Evolutionary conservation across 2,797 vertebrate species (phyloP).

Genomic region (Choloepus didactylus): DNA sequence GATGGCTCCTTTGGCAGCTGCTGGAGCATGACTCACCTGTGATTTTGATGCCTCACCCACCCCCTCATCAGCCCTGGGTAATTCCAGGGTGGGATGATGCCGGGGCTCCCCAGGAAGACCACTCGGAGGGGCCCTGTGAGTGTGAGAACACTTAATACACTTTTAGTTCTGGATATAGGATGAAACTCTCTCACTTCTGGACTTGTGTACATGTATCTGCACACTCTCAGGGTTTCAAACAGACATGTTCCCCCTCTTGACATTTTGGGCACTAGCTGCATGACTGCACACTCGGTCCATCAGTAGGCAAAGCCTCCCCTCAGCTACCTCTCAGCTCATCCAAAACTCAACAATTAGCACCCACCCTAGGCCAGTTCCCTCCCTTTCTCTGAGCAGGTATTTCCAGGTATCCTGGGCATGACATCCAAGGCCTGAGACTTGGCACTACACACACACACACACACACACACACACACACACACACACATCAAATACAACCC

Average conservation of each 20-base stretch:
- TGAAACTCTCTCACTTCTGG: background rate
- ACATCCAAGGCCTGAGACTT: slow-evolving; percentile 83
- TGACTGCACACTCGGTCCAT: background rate
- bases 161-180: background rate
- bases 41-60: background rate
- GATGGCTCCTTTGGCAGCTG: background rate
- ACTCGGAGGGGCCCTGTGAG: background rate
- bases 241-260: background rate
- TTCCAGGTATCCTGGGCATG: slow-evolving; percentile 81
- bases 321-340: background rate
- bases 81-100: background rate
- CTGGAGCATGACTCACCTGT: background rate
- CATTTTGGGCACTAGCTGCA: background rate
- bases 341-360: background rate
- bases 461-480: slow-evolving; percentile 29
- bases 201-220: background rate
- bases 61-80: slow-evolving; percentile 79
- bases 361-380: background rate
- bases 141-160: background rate
- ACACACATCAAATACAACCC: slow-evolving; percentile 87
- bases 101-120: too few species aligned
- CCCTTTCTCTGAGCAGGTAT: slow-evolving; percentile 74
- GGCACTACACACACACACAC: slow-evolving; percentile 67
- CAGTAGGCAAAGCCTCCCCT: background rate
- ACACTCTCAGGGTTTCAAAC: background rate